A percentile compares a stretch with the other conserved stretches of the same genome.
Conservation (phyloP, 2,888 invertebrate genomes). For the Itoplectis maculator region DNA sequence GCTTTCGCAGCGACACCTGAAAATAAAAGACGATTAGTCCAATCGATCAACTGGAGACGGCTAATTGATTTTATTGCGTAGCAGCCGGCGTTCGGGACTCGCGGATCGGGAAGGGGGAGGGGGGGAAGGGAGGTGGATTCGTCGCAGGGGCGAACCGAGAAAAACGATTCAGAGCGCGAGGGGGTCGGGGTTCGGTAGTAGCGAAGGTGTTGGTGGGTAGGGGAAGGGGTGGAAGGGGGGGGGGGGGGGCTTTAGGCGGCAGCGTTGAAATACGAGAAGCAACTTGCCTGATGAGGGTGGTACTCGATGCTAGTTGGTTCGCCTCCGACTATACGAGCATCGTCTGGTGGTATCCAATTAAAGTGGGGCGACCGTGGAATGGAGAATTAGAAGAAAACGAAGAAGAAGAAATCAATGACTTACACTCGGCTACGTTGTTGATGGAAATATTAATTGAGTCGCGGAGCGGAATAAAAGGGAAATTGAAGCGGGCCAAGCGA, state of each 20-base stretch:
- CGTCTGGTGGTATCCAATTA: conserved; percentile 50
- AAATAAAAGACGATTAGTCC: conserved; percentile 21
- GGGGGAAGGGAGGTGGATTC: background rate
- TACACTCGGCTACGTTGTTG: conserved; percentile 24
- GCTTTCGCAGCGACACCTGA: conserved; percentile 78
- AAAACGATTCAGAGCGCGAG: conserved; percentile 24
- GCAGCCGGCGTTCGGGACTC: background rate
- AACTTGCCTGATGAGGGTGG: conserved; percentile 81
- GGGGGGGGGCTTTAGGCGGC: background rate
- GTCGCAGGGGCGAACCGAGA: conserved; percentile 9
- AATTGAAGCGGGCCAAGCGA: background rate
- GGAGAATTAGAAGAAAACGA: conserved; percentile 41
- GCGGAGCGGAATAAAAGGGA: background rate
- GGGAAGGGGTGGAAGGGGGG: no score
- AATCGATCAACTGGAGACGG: conserved; percentile 8
- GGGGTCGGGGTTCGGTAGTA: no score
- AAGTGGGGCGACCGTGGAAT: conserved; percentile 58
- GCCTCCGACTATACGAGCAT: conserved; percentile 81
- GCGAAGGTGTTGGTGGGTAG: no score
- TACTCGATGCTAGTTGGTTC: conserved; percentile 76
- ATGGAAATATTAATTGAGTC: conserved; percentile 42
- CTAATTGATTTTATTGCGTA: conserved; percentile 1
- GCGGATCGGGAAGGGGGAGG: background rate
- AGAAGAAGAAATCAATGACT: conserved; percentile 32
- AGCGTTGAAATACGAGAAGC: conserved; percentile 47